Evolutionary conservation across 2,888 invertebrate species (phyloP).

Genomic region (Nymphalis urticae): DNA sequence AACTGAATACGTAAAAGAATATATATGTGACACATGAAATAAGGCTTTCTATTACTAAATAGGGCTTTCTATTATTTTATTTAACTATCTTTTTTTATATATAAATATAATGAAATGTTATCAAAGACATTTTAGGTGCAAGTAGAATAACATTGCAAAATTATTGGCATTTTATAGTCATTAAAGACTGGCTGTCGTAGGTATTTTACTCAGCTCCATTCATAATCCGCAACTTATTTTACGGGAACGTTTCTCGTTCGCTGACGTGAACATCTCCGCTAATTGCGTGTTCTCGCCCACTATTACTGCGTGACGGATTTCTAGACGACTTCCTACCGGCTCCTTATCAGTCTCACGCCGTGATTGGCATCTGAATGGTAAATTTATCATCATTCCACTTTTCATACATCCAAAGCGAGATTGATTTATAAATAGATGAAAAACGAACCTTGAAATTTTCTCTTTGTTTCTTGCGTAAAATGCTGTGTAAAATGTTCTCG

Average conservation of each 20-base stretch:
- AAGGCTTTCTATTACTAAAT: too few relatives aligned
- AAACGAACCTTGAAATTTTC: conserved; percentile 16
- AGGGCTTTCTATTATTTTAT: too few relatives aligned
- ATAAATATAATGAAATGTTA: not conserved
- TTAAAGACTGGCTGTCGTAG: conserved; percentile 44
- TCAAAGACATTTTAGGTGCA: not conserved
- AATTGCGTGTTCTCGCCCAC: conserved; percentile 67
- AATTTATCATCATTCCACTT: conserved; percentile 50
- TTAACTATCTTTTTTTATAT: not conserved
- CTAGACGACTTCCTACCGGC: conserved; percentile 52
- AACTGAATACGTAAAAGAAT: not conserved
- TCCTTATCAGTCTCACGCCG: conserved; percentile 48
- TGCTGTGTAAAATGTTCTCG: not conserved
- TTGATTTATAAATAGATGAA: conserved; percentile 45
- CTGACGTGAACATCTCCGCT: conserved; percentile 58
- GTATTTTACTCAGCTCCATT: conserved; percentile 42
- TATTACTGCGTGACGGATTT: conserved; percentile 54
- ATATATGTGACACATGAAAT: too few relatives aligned
- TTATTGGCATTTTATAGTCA: conserved; percentile 18
- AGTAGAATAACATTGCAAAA: conserved; percentile 3
- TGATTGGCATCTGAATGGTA: conserved; percentile 59
- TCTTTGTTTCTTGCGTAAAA: conserved; percentile 5
- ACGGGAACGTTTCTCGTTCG: conserved; percentile 57
- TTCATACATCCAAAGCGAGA: conserved; percentile 40
- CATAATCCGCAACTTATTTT: conserved; percentile 45